Base-by-base conservation (phyloP, 64 coral and sea anemone species). In the Porites australiensis region DNA sequence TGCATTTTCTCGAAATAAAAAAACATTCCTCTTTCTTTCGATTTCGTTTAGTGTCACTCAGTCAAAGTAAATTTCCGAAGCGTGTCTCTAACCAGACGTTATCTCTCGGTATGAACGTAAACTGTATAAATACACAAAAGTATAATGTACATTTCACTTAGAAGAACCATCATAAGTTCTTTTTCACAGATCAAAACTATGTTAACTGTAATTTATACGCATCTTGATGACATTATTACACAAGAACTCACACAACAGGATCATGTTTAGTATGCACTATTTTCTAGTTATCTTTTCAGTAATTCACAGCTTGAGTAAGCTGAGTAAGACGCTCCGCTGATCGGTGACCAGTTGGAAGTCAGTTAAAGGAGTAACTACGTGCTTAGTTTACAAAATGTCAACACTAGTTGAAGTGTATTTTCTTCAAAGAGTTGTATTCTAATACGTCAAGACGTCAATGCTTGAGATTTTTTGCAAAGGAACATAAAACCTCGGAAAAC, bases 321-420 rank as follows among this genome's bases (percentile, higher is more conserved):
- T 37, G 0, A 37, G 27, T n/a, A 70, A 23, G 7, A 21, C 19
- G 20, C 27, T 6, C 21, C 27, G 16, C 18, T 9, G 3, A 10
- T 8, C 14, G 4, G 16, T 76, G 50, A 19, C 16, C 11, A 44
- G 73, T 4, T 46, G 50, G 19, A 76, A 50, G 14, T n/a, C 6
- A 69, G 23, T 84, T 50, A 15, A 18, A 52, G 47, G 23, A 46
- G 12, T 4, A 6, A 4, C 23, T 12, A 21, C 10, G 3, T 43
- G 44, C 69, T 68, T 63, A 65, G 79, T 82, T 82, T 82, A 44
- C 79, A 22, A 4, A 45, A 50, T 84, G 63, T 84, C 81, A 84
- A 47, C 81, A 84, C 81, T 15, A 84, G 15, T 69, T 44, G 51
- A 44, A 43, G 81, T 84, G 2, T 68, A 4, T 46, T 21, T n/a